These are phyloP conservation scores for Mythimna loreyi DNA, from an alignment of 2,888 invertebrate species.

Conservation along the genomic window DNA sequence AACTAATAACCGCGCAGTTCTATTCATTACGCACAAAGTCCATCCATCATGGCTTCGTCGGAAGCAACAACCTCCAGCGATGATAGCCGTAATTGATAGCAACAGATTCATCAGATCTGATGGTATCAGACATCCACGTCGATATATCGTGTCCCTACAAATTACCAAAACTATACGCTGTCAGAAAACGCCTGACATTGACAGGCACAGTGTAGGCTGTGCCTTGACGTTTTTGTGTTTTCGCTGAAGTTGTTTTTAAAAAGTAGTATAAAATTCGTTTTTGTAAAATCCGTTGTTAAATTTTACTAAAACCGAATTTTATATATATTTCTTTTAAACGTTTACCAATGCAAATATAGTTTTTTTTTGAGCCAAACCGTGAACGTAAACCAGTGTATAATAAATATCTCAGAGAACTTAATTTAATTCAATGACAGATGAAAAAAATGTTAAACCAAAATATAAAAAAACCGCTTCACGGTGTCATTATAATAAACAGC, in stretches of 20 bases:
- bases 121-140: slow-evolving; percentile 29
- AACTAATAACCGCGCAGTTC: slow-evolving; percentile 17
- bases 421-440: not conserved
- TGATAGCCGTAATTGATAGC: slow-evolving; percentile 57
- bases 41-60: slow-evolving; percentile 37
- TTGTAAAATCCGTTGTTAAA: too few relatives aligned
- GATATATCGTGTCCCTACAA: slow-evolving; percentile 21
- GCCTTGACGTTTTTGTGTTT: too few relatives aligned
- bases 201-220: too few relatives aligned
- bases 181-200: slow-evolving; percentile 13
- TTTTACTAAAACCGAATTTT: too few relatives aligned
- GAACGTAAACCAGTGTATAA: not conserved
- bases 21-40: slow-evolving; percentile 26
- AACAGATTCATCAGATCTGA: slow-evolving; percentile 51
- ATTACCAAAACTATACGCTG: slow-evolving; percentile 26
- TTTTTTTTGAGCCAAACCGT: not conserved
- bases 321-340: too few relatives aligned
- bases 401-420: not conserved
- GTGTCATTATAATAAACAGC: not conserved
- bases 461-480: not conserved
- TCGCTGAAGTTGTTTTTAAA: too few relatives aligned
- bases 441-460: not conserved
- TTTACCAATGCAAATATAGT: too few relatives aligned
- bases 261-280: too few relatives aligned
- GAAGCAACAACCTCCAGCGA: slow-evolving; percentile 47